Evolutionary conservation across 2,888 invertebrate species (phyloP).

Genomic region (Onthophagus sagittarius): DNA sequence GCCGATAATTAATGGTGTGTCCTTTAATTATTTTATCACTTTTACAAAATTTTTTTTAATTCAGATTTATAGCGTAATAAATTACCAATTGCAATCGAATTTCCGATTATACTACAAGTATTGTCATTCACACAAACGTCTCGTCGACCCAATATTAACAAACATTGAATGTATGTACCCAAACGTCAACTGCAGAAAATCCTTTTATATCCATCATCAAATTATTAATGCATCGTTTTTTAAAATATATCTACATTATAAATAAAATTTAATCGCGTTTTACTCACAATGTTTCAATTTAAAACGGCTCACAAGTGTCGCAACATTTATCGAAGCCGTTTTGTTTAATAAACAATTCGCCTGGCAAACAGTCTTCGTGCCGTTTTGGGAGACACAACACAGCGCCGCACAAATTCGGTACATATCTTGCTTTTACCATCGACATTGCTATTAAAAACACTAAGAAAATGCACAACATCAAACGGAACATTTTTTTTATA

Average conservation of each 20-base stretch:
- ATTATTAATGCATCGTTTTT: not conserved
- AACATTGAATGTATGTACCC: not conserved
- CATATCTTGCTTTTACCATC: not conserved
- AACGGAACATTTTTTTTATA: not conserved
- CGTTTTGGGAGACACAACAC: not conserved
- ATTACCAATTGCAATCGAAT: too few species aligned
- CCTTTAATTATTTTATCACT: too few species aligned
- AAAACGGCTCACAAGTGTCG: not conserved
- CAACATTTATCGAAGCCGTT: slow-evolving; percentile 3
- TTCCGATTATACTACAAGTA: not conserved
- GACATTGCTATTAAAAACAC: not conserved
- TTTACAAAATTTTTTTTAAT: too few species aligned
- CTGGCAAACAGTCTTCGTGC: slow-evolving; percentile 3
- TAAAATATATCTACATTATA: too few species aligned
- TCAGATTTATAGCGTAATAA: too few species aligned
- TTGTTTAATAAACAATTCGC: not conserved
- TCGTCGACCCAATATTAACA: not conserved
- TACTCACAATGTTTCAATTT: not conserved
- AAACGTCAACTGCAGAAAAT: not conserved
- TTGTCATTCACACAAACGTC: not conserved
- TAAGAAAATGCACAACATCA: not conserved
- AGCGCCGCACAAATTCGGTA: slow-evolving; percentile 1
- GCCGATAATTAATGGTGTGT: too few species aligned
- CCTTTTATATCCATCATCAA: not conserved
- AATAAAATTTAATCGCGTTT: not conserved